Base-by-base conservation (phyloP, 1,140 invertebrate genomes). In the Onthophagus taurus region DNA sequence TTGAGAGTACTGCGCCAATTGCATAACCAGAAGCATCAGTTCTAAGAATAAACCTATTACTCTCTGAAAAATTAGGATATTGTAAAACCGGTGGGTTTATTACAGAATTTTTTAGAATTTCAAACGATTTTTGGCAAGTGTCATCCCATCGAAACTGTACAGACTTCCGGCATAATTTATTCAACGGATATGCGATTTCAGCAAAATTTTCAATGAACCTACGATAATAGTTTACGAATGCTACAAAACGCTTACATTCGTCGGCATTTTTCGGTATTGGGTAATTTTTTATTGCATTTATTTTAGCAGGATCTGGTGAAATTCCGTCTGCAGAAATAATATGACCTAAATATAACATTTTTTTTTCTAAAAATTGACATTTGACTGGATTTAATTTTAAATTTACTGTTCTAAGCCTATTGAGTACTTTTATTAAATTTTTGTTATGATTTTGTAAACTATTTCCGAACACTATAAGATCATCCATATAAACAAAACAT, bases 271-370 rank as follows among this genome's bases (percentile, higher is more conserved):
- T 52, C 1, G 51, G 69, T 19, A 13, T 14, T 6, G 51, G 47
- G 29, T 48, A 55, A 14, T 57, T 44, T 11, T 19, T 13, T n/a
- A 61, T 42, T 4, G 7, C 23, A 30, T 42, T 18, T 11, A 31
- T 13, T 58, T 4, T 55, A 13, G 18, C 44, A 2, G 59, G 57
- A 36, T 61, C 55, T 0, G 57, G 53, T 26, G 23, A 35, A 4
- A 57, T 45, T 9, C 55, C 57, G 19, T 53, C 9, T 14, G 17
- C 12, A 2, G 56, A 52, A 8, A 60, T 47, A 4, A 59, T 46
- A 21, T 63, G 55, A 2, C 60, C 58, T 3, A 64, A 34, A 50
- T 58, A 61, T 34, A 54, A 30, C 18, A 58, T 31, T 47, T 59
- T 42, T 49, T 55, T 56, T 26, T 47, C 45, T 20, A 60, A 39